Evolutionary conservation across 2,888 invertebrate genomes (phyloP).

Genomic region (Peribatodes rhomboidaria): DNA sequence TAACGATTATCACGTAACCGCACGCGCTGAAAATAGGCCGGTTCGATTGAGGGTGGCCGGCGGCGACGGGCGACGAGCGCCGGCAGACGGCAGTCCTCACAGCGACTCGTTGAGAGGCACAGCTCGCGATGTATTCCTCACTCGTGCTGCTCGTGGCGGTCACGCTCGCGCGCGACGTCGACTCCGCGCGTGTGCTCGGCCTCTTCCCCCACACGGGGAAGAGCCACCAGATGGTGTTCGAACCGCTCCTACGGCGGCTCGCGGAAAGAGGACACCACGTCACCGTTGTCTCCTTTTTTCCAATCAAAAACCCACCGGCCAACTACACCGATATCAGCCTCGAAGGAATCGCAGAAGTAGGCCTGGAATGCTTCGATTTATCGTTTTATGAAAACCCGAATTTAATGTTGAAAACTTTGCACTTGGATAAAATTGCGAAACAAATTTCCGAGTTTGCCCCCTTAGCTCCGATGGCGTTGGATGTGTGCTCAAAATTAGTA

Average conservation of each 20-base stretch:
- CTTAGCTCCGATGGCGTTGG: conserved; percentile 66
- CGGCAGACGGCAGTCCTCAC: conserved; percentile 48
- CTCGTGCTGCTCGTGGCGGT: conserved; percentile 54
- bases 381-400: conserved; percentile 60
- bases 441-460: conserved; percentile 65
- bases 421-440: conserved; percentile 60
- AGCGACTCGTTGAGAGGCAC: conserved; percentile 49
- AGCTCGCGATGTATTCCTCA: conserved; percentile 64
- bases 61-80: conserved; percentile 30
- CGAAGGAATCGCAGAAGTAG: conserved; percentile 70
- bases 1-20: conserved; percentile 38
- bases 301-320: conserved; percentile 75
- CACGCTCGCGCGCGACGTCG: conserved; percentile 58
- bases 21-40: conserved; percentile 51
- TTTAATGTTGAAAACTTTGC: conserved; percentile 56
- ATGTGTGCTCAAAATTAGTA: conserved; percentile 72
- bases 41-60: conserved; percentile 32
- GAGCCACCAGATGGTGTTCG: conserved; percentile 88
- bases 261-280: conserved; percentile 87
- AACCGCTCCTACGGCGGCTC: conserved; percentile 83
- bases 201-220: conserved; percentile 87
- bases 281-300: conserved; percentile 88
- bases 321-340: conserved; percentile 78
- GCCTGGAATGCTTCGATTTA: conserved; percentile 71
- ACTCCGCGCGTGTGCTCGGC: conserved; percentile 83